Evolutionary conservation across 2,888 invertebrate species (phyloP), one percentile per base, ranked within the genome.

Genomic region (Scrobipalpa atriplicella): DNA sequence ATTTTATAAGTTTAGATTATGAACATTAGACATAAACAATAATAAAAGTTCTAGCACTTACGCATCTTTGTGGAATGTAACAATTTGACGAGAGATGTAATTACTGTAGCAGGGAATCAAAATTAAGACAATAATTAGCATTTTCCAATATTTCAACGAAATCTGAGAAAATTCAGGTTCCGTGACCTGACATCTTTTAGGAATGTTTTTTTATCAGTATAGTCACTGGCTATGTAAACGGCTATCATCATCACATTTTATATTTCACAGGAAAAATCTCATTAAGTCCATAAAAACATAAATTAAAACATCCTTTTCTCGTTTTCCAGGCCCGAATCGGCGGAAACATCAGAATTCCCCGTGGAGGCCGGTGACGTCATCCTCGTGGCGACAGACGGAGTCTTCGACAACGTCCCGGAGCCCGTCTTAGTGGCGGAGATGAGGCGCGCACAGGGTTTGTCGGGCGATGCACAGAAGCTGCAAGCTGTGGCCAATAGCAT

Each of bases 361-460:
- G 98, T 97, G 64, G 96, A 97, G 87, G 97, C 98, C 81, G 98
- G 99, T 64, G 99, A 99, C 89, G 97, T 98, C 65, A 97, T 99
- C 79, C 94, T 99, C 51, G 95, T 99, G 66, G 99, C 99, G 29
- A 99, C 99, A 0, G 99, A 99, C 90, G 99, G 99, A 65, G 97
- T 99, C 66, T 99, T 99, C 92, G 99, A 99, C 93, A 99, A 99
- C 92, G 96, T 99, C 78, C 98, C 98, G 69, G 98, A 98, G 79
- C 95, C 96, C 73, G 94, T 98, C 84, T 94, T 99, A 79, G 94
- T 99, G 75, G 96, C 96, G 63, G 97, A 98, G 89, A 94, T 99
- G 89, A 92, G 94, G 74, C 95, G 96, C 86, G 95, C 95, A 68
- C 81, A 82, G 67, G 79, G 75, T 1, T 71, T 80, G 18, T 81